Evolutionary conservation across 2,113 vertebrate genomes (phyloP).

Genomic region (Gymnocephalus cernua): DNA sequence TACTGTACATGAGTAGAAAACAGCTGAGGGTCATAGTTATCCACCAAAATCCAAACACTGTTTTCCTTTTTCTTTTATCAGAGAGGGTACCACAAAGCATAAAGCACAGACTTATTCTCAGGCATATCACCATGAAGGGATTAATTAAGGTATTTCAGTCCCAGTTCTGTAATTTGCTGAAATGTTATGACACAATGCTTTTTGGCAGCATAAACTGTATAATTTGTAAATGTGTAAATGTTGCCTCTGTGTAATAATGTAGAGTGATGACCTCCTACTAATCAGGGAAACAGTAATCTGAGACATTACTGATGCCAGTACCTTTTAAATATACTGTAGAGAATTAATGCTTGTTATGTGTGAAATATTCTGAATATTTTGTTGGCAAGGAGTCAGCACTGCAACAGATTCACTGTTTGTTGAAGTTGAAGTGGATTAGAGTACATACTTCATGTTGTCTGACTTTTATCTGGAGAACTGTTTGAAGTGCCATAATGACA

Average conservation of each 20-base stretch:
- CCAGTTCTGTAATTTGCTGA: slow-evolving; percentile 31
- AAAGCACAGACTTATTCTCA: slow-evolving; percentile 18
- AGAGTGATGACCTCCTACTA: slow-evolving; percentile 31
- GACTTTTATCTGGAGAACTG: slow-evolving; percentile 41
- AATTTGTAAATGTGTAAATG: slow-evolving; percentile 51
- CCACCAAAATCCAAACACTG: not conserved
- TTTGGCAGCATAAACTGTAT: slow-evolving; percentile 34
- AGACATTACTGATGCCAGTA: slow-evolving; percentile 11
- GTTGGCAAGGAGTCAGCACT: not conserved
- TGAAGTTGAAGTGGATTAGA: not conserved
- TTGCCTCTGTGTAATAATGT: slow-evolving; percentile 26
- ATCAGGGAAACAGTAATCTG: slow-evolving; percentile 33
- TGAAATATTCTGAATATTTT: not conserved
- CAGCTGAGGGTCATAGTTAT: slow-evolving; percentile 1
- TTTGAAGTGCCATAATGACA: slow-evolving; percentile 72
- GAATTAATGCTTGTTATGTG: slow-evolving; percentile 6
- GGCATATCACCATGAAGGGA: slow-evolving; percentile 53
- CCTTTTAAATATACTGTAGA: slow-evolving; percentile 26
- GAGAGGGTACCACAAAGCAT: not conserved
- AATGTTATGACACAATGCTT: slow-evolving; percentile 26
- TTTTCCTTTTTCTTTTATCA: not conserved
- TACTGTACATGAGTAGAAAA: not conserved
- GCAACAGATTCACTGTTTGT: too few relatives aligned
- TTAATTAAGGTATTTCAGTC: slow-evolving; percentile 43
- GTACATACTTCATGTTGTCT: not conserved